Conservation (phyloP, 2,888 invertebrate genomes). For the Furcula furcula region DNA sequence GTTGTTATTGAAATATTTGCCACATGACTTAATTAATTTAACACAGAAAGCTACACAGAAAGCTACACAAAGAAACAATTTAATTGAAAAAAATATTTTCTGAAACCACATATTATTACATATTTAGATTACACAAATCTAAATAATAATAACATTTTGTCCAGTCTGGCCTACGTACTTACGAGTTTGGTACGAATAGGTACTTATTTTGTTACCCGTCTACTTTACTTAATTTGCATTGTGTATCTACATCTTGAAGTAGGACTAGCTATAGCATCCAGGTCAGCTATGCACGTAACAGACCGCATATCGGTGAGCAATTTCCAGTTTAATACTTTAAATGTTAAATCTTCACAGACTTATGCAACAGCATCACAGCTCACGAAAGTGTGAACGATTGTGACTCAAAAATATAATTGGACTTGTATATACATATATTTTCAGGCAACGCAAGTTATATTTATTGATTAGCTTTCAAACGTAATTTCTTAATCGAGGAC, state of each 20-base stretch:
- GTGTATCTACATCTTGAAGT: slow-evolving; percentile 15
- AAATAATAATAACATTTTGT: too few relatives aligned
- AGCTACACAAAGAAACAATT: too few relatives aligned
- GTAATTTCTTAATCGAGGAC: background rate
- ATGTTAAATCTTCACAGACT: slow-evolving; percentile 50
- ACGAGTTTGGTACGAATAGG: slow-evolving; percentile 21
- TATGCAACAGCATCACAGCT: slow-evolving; percentile 46
- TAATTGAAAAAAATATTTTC: too few relatives aligned
- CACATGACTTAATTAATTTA: too few relatives aligned
- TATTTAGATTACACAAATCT: too few relatives aligned
- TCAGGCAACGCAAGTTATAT: background rate
- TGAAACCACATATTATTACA: too few relatives aligned
- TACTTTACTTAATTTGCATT: background rate
- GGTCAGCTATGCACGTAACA: slow-evolving; percentile 49
- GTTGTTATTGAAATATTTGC: too few relatives aligned
- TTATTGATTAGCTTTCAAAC: slow-evolving; percentile 5
- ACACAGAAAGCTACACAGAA: too few relatives aligned
- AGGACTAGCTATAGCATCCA: slow-evolving; percentile 35
- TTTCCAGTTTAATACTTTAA: slow-evolving; percentile 48
- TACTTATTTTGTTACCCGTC: background rate
- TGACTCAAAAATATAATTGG: slow-evolving; percentile 15
- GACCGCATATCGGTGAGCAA: slow-evolving; percentile 38
- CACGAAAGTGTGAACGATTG: slow-evolving; percentile 43
- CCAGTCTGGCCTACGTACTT: too few relatives aligned
- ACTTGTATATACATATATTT: too few relatives aligned